These are phyloP conservation scores for Sebastes iracundus DNA, from an alignment of 2,797 vertebrate genomes.

Conservation along the genomic window DNA sequence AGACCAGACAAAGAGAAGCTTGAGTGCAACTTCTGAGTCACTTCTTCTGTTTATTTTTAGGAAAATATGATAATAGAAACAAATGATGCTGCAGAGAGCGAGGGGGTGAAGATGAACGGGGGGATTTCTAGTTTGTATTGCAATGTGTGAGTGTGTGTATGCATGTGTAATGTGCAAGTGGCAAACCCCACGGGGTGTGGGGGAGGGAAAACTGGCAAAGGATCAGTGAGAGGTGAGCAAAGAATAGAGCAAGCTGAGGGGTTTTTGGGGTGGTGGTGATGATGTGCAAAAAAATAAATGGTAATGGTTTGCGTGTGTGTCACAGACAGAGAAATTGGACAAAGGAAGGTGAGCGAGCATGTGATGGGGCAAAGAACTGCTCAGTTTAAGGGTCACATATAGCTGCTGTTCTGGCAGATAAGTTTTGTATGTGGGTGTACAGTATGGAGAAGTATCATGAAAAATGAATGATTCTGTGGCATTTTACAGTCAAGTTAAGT, in stretches of 20 bases:
- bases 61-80: conserved; percentile 29
- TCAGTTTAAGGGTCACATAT: conserved; percentile 17
- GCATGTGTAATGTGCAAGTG: conserved; percentile 61
- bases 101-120: background rate
- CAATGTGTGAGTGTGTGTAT: conserved; percentile 53
- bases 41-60: conserved; percentile 38
- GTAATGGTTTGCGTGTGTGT: background rate
- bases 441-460: conserved; percentile 18
- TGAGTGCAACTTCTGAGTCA: conserved; percentile 60
- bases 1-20: conserved; percentile 62
- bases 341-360: background rate
- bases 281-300: conserved; percentile 9
- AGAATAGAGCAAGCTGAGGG: conserved; percentile 16
- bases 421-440: conserved; percentile 5
- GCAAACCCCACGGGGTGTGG: conserved; percentile 56
- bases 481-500: conserved; percentile 12
- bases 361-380: background rate
- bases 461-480: conserved; percentile 42
- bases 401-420: background rate
- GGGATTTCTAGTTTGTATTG: conserved; percentile 41
- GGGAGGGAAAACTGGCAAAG: conserved; percentile 62
- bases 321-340: conserved; percentile 2
- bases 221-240: conserved; percentile 63
- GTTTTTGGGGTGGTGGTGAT: conserved; percentile 3
- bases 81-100: conserved; percentile 35